Percentiles rank a stretch among this genome's conserved stretches.
Conservation (phyloP, 2,113 vertebrate genomes). For the Dromiciops gliroides region DNA sequence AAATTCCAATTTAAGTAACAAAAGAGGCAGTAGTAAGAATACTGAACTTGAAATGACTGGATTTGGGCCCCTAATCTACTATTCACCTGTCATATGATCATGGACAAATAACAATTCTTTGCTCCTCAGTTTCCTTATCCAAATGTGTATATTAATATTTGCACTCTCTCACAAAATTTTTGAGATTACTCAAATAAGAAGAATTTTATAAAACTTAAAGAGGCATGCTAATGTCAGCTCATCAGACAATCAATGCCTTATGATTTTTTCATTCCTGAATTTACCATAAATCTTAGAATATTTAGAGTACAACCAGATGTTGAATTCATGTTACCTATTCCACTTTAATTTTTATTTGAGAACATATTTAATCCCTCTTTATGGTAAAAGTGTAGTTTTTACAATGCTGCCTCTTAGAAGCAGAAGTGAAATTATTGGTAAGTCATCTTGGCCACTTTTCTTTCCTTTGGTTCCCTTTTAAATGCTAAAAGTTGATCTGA, state of each 20-base stretch:
- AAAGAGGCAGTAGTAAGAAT: not conserved
- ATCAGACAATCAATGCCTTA: not conserved
- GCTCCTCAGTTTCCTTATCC: not conserved
- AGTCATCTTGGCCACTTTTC: not conserved
- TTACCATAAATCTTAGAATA: not conserved
- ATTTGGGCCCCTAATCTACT: not conserved
- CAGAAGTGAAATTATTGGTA: not conserved
- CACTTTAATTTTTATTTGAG: not conserved
- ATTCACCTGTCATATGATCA: not conserved
- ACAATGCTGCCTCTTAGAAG: not conserved
- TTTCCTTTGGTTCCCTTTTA: not conserved
- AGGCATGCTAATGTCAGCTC: not conserved
- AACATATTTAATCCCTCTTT: constrained; percentile 10
- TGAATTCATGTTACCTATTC: not conserved
- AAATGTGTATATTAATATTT: not conserved
- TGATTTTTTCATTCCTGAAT: constrained; percentile 42
- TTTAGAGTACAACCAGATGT: constrained; percentile 5
- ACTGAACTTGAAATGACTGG: not conserved
- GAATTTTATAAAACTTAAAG: not conserved
- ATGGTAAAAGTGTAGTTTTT: not conserved
- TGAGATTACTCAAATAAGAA: not conserved
- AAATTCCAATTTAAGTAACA: constrained; percentile 22
- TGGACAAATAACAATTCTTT: not conserved
- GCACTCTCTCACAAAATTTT: not conserved
- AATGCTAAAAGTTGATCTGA: not conserved